Base-by-base conservation (phyloP, 2,113 vertebrate genomes). In the Polypterus bichir region DNA sequence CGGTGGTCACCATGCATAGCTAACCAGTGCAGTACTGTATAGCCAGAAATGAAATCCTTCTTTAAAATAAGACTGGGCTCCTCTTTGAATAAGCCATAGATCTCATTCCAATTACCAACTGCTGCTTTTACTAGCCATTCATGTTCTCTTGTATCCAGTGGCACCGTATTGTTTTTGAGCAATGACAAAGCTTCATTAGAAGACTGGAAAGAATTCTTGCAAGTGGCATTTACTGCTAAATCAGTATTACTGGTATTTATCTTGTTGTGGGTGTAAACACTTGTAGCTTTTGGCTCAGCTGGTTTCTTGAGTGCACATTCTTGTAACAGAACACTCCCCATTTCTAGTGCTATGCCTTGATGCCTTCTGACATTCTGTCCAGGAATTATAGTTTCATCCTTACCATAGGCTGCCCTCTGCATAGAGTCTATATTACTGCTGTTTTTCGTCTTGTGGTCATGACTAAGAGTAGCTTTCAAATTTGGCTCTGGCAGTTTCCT, bases 21-120 rank as follows among this genome's bases (percentile, higher is more conserved):
- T 54, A 95, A 87, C 96, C 96, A 98, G 81, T 98, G 96, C 59
- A 95, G 82, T 2, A 88, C 83, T 0, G 91, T 98, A 74, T 87
- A 98, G 11, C 96, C 94, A 0, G 91, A 92, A 67, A 98, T 76
- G 74, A 98, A 98, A 72, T 98, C 96, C 27, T 69, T 83, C 66
- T 73, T 86, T 71, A 86, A 70, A 52, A 89, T 89, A 52, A 98
- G 81, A 3, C 82, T 81, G 0, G 87, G 74, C 4, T 98, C 90
- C 5, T 93, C 83, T 67, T 81, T 69, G 66, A 98, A 92, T 58
- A 98, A 79, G 0, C 70, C 70, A 69, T 87, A 84, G 67, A 90
- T 81, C 8, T 71, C 80, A 0, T 81, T 61, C 94, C 94, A 98
- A 51, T 73, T 59, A 0, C 89, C 96, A 0, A 80, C 68, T 0